Conservation (phyloP, 2,113 vertebrate species). For the Vulpes vulpes region DNA sequence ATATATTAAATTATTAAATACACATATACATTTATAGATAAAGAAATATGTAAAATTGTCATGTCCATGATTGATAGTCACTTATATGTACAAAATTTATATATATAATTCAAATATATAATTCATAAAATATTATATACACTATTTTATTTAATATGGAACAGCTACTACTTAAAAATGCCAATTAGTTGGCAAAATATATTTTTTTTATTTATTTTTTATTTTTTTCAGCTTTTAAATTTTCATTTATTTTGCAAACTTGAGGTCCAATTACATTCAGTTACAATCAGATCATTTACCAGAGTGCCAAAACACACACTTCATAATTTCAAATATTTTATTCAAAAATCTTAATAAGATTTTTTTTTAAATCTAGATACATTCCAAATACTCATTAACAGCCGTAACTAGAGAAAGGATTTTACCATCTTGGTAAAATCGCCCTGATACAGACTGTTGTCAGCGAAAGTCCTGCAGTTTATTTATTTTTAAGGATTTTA, state of each 20-base stretch:
- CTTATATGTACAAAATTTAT: neutral
- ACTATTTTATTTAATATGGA: neutral
- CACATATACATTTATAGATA: neutral
- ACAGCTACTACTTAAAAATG: neutral
- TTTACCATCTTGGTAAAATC: neutral
- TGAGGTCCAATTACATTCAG: slow-evolving; percentile 22
- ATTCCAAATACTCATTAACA: neutral
- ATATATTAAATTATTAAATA: neutral
- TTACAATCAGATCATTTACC: slow-evolving; percentile 14
- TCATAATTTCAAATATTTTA: slow-evolving; percentile 53
- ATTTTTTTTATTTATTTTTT: too few relatives aligned
- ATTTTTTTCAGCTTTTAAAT: slow-evolving; percentile 29
- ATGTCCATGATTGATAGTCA: neutral
- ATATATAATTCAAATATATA: neutral
- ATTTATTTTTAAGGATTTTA: slow-evolving; percentile 16
- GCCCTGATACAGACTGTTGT: slow-evolving; percentile 14
- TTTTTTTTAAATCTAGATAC: slow-evolving; percentile 4
- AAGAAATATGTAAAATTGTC: neutral
- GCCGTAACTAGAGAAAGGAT: slow-evolving; percentile 23
- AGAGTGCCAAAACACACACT: slow-evolving; percentile 24
- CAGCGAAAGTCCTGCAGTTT: slow-evolving; percentile 92
- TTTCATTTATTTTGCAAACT: slow-evolving; percentile 71
- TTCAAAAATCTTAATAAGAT: neutral
- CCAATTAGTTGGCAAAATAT: neutral
- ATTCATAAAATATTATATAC: neutral